These are phyloP conservation scores for Palythoa grandis DNA, from an alignment of 92 coral and sea anemone species.

Conservation along the genomic window DNA sequence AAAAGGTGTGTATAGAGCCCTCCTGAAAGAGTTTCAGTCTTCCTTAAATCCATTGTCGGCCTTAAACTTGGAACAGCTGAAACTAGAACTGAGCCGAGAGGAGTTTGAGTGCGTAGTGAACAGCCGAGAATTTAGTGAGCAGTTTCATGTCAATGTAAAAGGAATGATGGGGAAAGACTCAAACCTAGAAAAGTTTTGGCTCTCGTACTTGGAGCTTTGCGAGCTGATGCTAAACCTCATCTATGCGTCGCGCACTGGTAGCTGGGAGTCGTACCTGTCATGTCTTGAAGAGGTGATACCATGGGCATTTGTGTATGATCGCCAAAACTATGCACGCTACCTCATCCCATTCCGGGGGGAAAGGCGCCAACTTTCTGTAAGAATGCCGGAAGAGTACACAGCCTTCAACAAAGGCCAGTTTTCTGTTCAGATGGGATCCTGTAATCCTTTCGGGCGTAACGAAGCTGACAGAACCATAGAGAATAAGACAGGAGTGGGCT, in stretches of 20 bases:
- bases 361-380: conserved; percentile 44
- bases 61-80: conserved; percentile 31
- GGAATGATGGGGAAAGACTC: neutral
- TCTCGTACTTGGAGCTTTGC: conserved; percentile 44
- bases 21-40: conserved; percentile 30
- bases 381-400: conserved; percentile 53
- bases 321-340: conserved; percentile 54
- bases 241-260: conserved; percentile 45
- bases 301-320: conserved; percentile 53
- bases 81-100: conserved; percentile 19
- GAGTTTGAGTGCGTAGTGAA: no score
- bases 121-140: neutral
- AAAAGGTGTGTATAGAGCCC: neutral
- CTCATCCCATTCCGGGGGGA: conserved; percentile 45
- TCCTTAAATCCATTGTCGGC: conserved; percentile 6
- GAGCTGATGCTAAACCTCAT: conserved; percentile 45
- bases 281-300: conserved; percentile 53
- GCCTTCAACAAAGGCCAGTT: conserved; percentile 53
- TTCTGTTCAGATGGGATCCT: conserved; percentile 47
- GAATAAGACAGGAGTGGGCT: no score
- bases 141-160: conserved; percentile 34
- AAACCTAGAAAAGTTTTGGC: no score
- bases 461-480: conserved; percentile 59
- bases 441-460: conserved; percentile 59
- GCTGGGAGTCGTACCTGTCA: conserved; percentile 52